Conservation (phyloP, 2,888 invertebrate species). For the Hydropsyche betteni region DNA sequence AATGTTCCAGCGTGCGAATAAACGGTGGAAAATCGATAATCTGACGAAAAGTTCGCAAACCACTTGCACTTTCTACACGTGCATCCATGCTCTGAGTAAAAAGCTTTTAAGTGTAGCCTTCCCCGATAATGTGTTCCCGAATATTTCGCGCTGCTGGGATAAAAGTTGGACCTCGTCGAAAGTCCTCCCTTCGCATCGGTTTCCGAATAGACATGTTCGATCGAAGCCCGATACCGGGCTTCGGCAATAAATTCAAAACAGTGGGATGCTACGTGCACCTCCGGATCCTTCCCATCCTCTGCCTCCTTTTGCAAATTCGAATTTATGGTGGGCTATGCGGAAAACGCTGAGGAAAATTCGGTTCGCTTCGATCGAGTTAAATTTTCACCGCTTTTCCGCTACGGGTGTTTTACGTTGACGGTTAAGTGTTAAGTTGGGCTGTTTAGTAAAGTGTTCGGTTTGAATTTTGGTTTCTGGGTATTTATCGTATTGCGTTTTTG, state of each 20-base stretch:
- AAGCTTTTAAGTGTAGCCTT: conserved; percentile 40
- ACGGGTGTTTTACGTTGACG: no score
- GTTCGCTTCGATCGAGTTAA: conserved; percentile 12
- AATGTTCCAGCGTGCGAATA: no score
- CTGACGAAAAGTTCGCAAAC: conserved; percentile 5
- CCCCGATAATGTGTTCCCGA: conserved; percentile 38
- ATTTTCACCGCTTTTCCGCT: neutral
- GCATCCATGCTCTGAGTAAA: conserved; percentile 9
- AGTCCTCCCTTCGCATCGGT: conserved; percentile 12
- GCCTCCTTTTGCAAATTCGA: conserved; percentile 23
- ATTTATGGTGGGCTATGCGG: neutral
- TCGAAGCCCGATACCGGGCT: conserved; percentile 39
- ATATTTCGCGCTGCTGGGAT: conserved; percentile 37
- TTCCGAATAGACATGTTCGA: conserved; percentile 47
- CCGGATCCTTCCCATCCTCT: neutral
- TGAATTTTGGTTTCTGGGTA: no score
- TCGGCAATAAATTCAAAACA: conserved; percentile 40
- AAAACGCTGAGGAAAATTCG: conserved; percentile 22
- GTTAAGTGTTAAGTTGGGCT: no score
- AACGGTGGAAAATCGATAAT: neutral
- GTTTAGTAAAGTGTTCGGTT: no score
- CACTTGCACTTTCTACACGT: conserved; percentile 27
- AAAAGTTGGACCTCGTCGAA: conserved; percentile 27
- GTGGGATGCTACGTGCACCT: conserved; percentile 27
- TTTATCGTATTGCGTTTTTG: no score